Evolutionary conservation across 2,888 invertebrate species (phyloP).

Genomic region (Lasioglossum malachurum): DNA sequence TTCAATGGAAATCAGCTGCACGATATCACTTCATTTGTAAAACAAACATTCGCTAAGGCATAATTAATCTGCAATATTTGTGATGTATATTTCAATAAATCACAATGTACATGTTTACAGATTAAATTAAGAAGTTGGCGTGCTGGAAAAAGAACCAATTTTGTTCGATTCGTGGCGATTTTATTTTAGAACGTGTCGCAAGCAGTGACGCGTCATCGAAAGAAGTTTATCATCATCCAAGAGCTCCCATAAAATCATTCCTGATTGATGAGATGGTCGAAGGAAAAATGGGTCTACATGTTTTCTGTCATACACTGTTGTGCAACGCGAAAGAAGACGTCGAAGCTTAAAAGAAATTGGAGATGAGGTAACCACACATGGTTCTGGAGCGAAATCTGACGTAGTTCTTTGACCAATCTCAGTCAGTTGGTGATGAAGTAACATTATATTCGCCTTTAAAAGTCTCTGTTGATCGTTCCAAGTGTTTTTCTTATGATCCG

Average conservation of each 20-base stretch:
- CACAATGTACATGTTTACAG: neutral
- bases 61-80: neutral
- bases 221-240: slow-evolving; percentile 19
- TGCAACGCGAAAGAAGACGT: slow-evolving; percentile 15
- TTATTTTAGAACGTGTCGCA: slow-evolving; percentile 3
- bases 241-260: slow-evolving; percentile 1
- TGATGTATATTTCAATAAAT: neutral
- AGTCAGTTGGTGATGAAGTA: slow-evolving; percentile 36
- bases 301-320: slow-evolving; percentile 8
- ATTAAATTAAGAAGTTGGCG: neutral
- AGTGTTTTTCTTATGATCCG: slow-evolving; percentile 14
- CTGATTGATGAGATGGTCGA: neutral
- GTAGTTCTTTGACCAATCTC: slow-evolving; percentile 20
- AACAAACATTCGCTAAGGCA: neutral
- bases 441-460: slow-evolving; percentile 31
- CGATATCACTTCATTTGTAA: neutral
- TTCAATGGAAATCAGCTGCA: slow-evolving; percentile 33
- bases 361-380: slow-evolving; percentile 39
- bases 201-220: slow-evolving; percentile 1
- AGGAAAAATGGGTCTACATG: slow-evolving; percentile 6
- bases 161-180: neutral
- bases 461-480: slow-evolving; percentile 33
- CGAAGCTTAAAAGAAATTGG: neutral
- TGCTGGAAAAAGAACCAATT: neutral
- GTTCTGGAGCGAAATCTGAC: slow-evolving; percentile 45